phyloP scores from a whole-genome alignment of 2,797 vertebrate genomes.

The Acridotheres tristis region DNA sequence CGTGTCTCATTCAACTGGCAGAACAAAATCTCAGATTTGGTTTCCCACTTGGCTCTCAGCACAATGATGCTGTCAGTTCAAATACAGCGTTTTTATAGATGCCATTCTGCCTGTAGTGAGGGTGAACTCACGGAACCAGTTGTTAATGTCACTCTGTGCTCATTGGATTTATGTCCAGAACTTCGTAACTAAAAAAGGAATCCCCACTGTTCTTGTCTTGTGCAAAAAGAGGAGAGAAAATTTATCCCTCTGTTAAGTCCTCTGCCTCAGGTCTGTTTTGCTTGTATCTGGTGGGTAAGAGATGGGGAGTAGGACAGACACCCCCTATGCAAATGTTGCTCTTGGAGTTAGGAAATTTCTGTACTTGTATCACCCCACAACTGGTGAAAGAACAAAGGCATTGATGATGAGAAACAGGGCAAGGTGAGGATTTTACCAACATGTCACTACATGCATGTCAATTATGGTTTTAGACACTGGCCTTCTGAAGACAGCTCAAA shows the following conservation, averaged over 20 bases:
- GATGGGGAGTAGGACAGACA: not conserved
- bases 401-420: not conserved
- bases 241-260: not conserved
- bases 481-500: not conserved
- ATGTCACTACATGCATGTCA: not conserved
- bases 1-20: not conserved
- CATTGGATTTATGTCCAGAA: not conserved
- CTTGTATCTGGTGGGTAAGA: not conserved
- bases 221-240: not conserved
- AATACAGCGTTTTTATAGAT: not conserved
- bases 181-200: not conserved
- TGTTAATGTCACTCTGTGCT: not conserved
- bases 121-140: fast-evolving
- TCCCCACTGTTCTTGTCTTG: not conserved
- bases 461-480: not conserved
- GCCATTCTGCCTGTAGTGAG: not conserved
- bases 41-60: not conserved
- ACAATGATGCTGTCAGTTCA: not conserved
- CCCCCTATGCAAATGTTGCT: not conserved
- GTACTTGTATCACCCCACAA: not conserved
- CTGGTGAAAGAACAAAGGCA: not conserved
- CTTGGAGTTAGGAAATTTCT: not conserved
- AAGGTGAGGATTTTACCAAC: not conserved
- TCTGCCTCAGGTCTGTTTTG: not conserved
- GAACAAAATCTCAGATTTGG: not conserved